Base-by-base conservation (phyloP, 53 echinoderm and acorn worm genomes). In the Patiria pectinifera region DNA sequence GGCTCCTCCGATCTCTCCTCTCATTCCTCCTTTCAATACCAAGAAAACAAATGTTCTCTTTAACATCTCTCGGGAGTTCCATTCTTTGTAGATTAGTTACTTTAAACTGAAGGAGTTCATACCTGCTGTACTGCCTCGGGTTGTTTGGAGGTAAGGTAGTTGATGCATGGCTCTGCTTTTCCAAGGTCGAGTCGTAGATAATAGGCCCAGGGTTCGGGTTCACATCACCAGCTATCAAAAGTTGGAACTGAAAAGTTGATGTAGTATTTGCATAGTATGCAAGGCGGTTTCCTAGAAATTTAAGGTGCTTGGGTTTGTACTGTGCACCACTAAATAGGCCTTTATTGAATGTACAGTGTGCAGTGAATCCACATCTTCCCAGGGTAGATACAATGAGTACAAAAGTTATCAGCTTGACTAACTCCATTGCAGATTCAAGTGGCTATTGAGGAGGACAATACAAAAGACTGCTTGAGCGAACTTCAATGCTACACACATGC, bases 321-420 rank as follows among this genome's bases (percentile, higher is more conserved):
- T 75, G 76, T 75, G 76, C 76, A 75, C 76, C 16, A 19, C 76
- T 75, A 80, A 11, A 80, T 80, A 45, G 46, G 80, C 46, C 80
- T 45, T 80, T 43, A 7, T 79, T 35, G 15, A 46, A 79, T 44
- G 18, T 70, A 70, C n/a, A 19, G 70, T 19, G n/a, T 70, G 70
- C 16, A n/a, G 16, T 16, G 16, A 16, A 70, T 80, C 18, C 45
- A 45, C 48, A 8, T 80, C 25, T 10, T 80, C 6, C 44, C 18
- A 45, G 44, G 18, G 48, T 80, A 46, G 80, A 19, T 45, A 7
- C 82, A 47, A 48, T 13, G 82, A 82, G 82, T 82, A 82, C 49
- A 82, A 82, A 82, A 47, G 82, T 82, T 82, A 82, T 82, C 77
- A 77, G 77, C 77, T 77, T 77, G 77, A 77, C 11, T 77, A 77